Conservation (phyloP, 2,113 vertebrate genomes). For the Tetrao urogallus region DNA sequence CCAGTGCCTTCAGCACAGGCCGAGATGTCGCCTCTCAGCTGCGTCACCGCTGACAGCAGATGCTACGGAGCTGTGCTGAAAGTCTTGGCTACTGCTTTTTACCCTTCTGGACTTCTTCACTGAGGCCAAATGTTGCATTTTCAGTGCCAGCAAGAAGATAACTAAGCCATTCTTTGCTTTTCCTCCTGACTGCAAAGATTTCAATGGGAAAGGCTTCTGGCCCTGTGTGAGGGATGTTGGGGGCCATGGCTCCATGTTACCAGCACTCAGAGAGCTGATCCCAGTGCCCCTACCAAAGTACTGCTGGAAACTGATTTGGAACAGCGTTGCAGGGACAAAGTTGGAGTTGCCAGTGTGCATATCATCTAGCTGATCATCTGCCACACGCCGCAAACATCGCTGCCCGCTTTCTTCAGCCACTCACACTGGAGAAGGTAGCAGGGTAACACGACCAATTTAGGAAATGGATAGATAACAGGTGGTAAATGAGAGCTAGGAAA, state of each 20-base stretch:
- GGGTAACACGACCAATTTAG: constrained; percentile 9
- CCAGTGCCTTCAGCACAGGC: background rate
- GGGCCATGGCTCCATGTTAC: background rate
- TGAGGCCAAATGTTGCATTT: constrained; percentile 22
- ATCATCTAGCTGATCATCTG: constrained; percentile 7
- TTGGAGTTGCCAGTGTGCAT: constrained; percentile 5
- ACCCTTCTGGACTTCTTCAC: constrained; percentile 36
- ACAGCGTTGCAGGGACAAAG: background rate
- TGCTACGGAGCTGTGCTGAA: constrained; percentile 29
- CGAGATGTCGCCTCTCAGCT: constrained; percentile 20
- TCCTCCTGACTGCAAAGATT: constrained; percentile 29
- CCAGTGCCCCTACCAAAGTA: background rate
- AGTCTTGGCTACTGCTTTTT: constrained; percentile 37
- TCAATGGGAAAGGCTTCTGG: background rate
- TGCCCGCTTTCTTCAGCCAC: background rate
- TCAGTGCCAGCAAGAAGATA: constrained; percentile 15
- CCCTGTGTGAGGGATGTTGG: background rate
- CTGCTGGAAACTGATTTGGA: background rate
- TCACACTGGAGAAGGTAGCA: background rate
- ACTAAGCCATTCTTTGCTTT: background rate
- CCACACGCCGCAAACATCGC: background rate
- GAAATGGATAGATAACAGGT: background rate
- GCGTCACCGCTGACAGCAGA: background rate
- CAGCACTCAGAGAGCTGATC: background rate
- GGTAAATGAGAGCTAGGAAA: constrained; percentile 11